phyloP scores from a whole-genome alignment of 2,888 invertebrate genomes.

The Oeneis ivallda region DNA sequence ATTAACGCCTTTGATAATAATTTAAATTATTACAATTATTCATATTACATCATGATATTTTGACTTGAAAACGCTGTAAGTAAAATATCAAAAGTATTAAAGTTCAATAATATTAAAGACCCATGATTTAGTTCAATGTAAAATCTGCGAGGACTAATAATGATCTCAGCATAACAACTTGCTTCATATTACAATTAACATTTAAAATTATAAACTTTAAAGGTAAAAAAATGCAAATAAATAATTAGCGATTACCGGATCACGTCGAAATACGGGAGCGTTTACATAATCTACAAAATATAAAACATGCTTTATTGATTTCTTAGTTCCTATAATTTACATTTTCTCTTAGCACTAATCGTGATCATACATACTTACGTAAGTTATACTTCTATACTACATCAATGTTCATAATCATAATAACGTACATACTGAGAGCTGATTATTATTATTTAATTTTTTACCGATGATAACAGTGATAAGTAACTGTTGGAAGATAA shows the following conservation, averaged over 20 bases:
- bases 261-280: slow-evolving; percentile 71
- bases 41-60: slow-evolving; percentile 7
- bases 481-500: slow-evolving; percentile 1
- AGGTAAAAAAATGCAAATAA: slow-evolving; percentile 76
- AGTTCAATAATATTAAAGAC: slow-evolving; percentile 30
- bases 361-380: slow-evolving; percentile 60
- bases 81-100: slow-evolving; percentile 23
- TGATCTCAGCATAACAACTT: slow-evolving; percentile 67
- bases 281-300: slow-evolving; percentile 76
- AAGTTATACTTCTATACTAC: slow-evolving; percentile 66
- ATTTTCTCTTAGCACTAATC: slow-evolving; percentile 63
- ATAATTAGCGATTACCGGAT: slow-evolving; percentile 74
- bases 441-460: slow-evolving; percentile 15
- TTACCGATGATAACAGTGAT: slow-evolving; percentile 10
- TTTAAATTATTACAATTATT: slow-evolving; percentile 4
- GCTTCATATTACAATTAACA: slow-evolving; percentile 55
- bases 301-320: slow-evolving; percentile 78
- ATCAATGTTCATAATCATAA: slow-evolving; percentile 48
- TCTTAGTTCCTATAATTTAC: slow-evolving; percentile 74
- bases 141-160: slow-evolving; percentile 39
- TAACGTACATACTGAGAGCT: slow-evolving; percentile 29
- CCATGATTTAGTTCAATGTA: slow-evolving; percentile 39
- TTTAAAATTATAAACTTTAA: slow-evolving; percentile 75
- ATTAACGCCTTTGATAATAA: slow-evolving; percentile 18
- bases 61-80: not conserved